A percentile compares a stretch with the other conserved stretches of the same genome.
These are phyloP conservation scores for Struthio camelus DNA, from an alignment of 2,113 vertebrate genomes.

Conservation along the genomic window DNA sequence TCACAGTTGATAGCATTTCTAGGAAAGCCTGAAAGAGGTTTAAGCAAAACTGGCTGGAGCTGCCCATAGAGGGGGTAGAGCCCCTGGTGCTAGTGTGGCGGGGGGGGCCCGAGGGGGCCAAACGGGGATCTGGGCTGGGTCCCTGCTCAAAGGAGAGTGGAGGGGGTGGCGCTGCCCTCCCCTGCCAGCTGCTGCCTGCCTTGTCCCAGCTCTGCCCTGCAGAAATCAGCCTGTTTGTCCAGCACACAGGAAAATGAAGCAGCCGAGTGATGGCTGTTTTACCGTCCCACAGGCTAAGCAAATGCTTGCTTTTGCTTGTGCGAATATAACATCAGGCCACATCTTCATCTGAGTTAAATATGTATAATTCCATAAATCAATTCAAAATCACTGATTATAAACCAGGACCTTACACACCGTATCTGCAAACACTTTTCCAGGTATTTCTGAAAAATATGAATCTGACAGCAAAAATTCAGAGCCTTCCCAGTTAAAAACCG, in stretches of 20 bases:
- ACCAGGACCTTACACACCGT: background rate
- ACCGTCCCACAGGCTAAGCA: fast-evolving
- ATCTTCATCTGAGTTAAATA: background rate
- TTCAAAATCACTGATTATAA: background rate
- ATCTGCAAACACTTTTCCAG: background rate
- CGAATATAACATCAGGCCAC: background rate
- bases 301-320: fast-evolving
- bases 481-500: background rate
- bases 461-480: background rate
- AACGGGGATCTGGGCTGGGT: fast-evolving
- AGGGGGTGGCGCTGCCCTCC: fast-evolving
- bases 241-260: background rate
- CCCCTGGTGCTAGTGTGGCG: background rate
- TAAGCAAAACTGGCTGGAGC: background rate
- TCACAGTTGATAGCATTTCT: background rate
- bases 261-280: background rate
- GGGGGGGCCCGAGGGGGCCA: background rate
- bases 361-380: background rate
- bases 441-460: background rate
- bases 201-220: background rate
- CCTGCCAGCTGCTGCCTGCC: background rate
- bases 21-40: background rate
- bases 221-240: background rate
- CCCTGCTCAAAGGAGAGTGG: background rate
- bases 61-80: background rate